phyloP scores from a whole-genome alignment of 2,113 vertebrate genomes.

The Eira barbara region DNA sequence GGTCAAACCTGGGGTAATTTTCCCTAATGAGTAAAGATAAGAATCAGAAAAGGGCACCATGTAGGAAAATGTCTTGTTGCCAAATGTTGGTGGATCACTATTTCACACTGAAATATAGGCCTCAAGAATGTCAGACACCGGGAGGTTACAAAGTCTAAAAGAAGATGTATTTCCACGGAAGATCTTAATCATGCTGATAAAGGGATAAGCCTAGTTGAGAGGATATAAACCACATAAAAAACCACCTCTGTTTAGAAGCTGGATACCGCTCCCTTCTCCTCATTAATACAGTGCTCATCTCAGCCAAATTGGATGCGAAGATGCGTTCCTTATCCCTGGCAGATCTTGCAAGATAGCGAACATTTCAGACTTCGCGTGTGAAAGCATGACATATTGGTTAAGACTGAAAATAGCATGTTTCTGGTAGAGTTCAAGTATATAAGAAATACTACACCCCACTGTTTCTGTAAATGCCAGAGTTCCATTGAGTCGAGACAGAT shows the following conservation, averaged over 20 bases:
- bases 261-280: conserved; percentile 69
- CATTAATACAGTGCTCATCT: conserved; percentile 74
- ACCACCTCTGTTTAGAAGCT: conserved; percentile 76
- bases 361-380: conserved; percentile 78
- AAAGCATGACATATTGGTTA: conserved; percentile 85
- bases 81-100: conserved; percentile 60
- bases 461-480: conserved; percentile 84
- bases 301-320: conserved; percentile 79
- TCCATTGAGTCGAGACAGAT: conserved; percentile 86
- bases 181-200: conserved; percentile 76
- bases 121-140: conserved; percentile 57
- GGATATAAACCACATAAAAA: conserved; percentile 65
- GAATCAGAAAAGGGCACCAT: conserved; percentile 21
- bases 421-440: conserved; percentile 81
- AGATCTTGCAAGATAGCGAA: conserved; percentile 78
- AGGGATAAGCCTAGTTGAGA: conserved; percentile 68
- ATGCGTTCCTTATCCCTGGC: conserved; percentile 78
- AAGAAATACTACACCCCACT: conserved; percentile 86
- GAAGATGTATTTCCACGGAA: conserved; percentile 57
- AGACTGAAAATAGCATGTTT: conserved; percentile 84
- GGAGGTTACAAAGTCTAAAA: conserved; percentile 65
- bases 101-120: conserved; percentile 59
- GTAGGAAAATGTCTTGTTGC: conserved; percentile 50
- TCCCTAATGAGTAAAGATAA: conserved; percentile 50
- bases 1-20: conserved; percentile 51